Conservation (phyloP, 2,113 vertebrate genomes). For the Henicopernis longicauda region DNA sequence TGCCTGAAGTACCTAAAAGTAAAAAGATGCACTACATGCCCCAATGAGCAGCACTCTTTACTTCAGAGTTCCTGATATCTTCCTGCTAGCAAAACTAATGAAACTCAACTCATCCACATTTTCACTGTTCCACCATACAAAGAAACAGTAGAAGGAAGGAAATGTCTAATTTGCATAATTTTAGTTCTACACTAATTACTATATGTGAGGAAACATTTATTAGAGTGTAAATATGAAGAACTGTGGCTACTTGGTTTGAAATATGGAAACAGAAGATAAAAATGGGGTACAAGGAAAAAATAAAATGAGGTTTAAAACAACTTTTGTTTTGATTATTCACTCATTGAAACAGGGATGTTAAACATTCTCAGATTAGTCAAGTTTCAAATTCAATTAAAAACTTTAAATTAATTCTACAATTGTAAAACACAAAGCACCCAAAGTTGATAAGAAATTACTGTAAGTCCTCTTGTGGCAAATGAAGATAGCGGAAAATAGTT, state of each 20-base stretch:
- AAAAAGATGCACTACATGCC: neutral
- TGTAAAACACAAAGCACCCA: neutral
- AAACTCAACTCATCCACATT: neutral
- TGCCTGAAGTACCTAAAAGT: neutral
- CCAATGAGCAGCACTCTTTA: neutral
- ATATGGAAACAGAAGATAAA: slow-evolving; percentile 63
- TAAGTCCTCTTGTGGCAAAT: neutral
- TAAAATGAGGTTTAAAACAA: neutral
- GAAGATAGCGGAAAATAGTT: neutral
- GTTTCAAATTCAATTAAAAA: slow-evolving; percentile 23
- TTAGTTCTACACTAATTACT: slow-evolving; percentile 43
- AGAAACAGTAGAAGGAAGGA: neutral
- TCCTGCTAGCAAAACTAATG: neutral
- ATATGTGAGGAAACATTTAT: neutral
- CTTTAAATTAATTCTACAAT: slow-evolving; percentile 5
- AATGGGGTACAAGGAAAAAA: neutral
- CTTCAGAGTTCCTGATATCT: neutral
- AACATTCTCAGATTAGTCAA: neutral
- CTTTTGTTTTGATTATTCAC: neutral
- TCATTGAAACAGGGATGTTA: neutral
- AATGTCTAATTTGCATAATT: slow-evolving; percentile 38
- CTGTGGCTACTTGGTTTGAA: neutral
- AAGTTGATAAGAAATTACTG: neutral
- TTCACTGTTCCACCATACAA: neutral
- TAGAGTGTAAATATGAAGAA: neutral